Percentiles rank a stretch among this genome's conserved stretches.
Evolutionary conservation across 1,140 invertebrate species (phyloP).

Genomic region (Caenorhabditis tropicalis): DNA sequence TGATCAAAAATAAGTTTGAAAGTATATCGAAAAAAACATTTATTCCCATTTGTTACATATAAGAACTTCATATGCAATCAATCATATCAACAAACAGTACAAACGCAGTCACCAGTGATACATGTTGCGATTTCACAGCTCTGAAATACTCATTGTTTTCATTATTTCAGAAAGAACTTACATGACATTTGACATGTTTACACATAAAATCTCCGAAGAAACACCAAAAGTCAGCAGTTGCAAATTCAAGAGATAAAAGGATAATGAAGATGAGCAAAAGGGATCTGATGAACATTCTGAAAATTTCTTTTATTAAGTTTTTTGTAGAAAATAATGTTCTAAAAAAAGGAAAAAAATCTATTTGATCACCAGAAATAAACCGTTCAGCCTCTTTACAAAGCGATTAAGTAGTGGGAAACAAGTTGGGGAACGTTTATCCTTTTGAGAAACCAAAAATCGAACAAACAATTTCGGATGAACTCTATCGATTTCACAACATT

Average conservation of each 20-base stretch:
- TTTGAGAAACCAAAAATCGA: too few species aligned
- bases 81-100: neutral
- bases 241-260: neutral
- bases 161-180: neutral
- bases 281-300: neutral
- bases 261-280: neutral
- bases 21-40: too few species aligned
- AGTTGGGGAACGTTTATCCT: too few species aligned
- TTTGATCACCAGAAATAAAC: neutral
- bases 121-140: neutral
- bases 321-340: neutral
- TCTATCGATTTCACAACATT: too few species aligned
- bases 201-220: slow-evolving; percentile 22
- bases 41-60: neutral
- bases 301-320: too few species aligned
- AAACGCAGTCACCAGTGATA: slow-evolving; percentile 27
- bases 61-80: neutral
- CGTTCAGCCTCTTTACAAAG: neutral
- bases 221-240: slow-evolving; percentile 10
- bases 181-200: neutral
- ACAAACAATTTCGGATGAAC: too few species aligned
- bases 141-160: neutral
- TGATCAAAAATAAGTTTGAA: too few species aligned
- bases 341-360: neutral
- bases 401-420: too few species aligned